A percentile compares a stretch with the other conserved stretches of the same genome.
Evolutionary conservation across 2,888 invertebrate genomes (phyloP).

Genomic region (Prenolepis imparis): DNA sequence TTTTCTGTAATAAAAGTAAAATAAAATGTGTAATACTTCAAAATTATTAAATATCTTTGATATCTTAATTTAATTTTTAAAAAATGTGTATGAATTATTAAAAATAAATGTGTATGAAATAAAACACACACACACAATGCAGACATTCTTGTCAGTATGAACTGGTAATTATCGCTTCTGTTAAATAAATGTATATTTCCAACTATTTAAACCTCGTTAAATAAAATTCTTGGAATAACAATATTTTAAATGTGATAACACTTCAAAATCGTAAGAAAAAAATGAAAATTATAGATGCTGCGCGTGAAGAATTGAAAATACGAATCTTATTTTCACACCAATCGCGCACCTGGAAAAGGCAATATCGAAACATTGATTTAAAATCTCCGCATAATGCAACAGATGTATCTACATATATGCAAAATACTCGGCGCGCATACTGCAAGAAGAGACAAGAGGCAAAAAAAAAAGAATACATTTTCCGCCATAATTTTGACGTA

Average conservation of each 20-base stretch:
- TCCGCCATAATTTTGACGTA: background rate
- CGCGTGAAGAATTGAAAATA: conserved; percentile 3
- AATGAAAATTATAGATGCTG: background rate
- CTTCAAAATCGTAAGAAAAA: background rate
- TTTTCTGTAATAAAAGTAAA: background rate
- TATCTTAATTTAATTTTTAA: too few species aligned
- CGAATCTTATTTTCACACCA: conserved; percentile 27
- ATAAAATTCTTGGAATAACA: background rate
- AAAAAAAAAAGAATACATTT: conserved; percentile 12
- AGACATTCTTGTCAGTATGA: background rate
- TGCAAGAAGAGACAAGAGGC: background rate
- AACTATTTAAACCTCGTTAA: conserved; percentile 3
- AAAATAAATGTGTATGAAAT: too few species aligned
- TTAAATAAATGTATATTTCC: background rate
- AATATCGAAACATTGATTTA: conserved; percentile 44
- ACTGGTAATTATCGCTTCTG: background rate
- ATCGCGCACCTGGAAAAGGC: background rate
- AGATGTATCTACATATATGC: conserved; percentile 47
- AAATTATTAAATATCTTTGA: background rate
- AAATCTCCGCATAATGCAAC: conserved; percentile 26
- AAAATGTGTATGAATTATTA: too few species aligned
- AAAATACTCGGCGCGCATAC: conserved; percentile 20
- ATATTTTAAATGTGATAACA: conserved; percentile 1
- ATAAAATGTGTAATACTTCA: background rate
- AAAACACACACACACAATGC: too few species aligned